Evolutionary conservation across 2,797 vertebrate species (phyloP).

Genomic region (Pelochelys cantorii): DNA sequence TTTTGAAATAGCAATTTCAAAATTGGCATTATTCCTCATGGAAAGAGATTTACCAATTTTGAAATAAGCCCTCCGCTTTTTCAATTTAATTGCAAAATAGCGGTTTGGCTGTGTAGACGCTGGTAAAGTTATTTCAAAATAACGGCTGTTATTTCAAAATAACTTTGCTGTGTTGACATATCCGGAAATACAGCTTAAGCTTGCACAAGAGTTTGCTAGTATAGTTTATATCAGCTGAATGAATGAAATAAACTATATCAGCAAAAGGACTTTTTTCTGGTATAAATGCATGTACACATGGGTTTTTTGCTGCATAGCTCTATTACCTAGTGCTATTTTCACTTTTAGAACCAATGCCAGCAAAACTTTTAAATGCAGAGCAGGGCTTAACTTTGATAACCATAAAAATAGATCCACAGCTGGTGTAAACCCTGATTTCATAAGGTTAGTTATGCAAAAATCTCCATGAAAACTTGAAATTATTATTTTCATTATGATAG

Average conservation of each 20-base stretch:
- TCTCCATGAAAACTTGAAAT: constrained; percentile 1
- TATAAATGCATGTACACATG: neutral
- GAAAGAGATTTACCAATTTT: no score
- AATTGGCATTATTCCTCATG: no score
- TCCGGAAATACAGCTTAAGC: neutral
- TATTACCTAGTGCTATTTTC: neutral
- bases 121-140: no score
- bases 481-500: neutral
- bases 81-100: no score
- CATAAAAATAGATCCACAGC: neutral
- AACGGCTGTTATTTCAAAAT: no score
- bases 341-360: neutral
- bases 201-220: neutral
- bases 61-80: no score
- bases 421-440: neutral
- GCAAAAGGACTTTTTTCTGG: neutral
- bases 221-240: neutral
- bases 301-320: neutral
- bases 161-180: no score
- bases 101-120: no score
- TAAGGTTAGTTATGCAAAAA: constrained; percentile 37
- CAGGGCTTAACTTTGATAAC: neutral
- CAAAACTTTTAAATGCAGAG: neutral
- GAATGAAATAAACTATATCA: neutral
- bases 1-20: no score